Evolutionary conservation across 2,888 invertebrate species (phyloP), one percentile per base, ranked within the genome.

Genomic region (Cephus pygmeus): DNA sequence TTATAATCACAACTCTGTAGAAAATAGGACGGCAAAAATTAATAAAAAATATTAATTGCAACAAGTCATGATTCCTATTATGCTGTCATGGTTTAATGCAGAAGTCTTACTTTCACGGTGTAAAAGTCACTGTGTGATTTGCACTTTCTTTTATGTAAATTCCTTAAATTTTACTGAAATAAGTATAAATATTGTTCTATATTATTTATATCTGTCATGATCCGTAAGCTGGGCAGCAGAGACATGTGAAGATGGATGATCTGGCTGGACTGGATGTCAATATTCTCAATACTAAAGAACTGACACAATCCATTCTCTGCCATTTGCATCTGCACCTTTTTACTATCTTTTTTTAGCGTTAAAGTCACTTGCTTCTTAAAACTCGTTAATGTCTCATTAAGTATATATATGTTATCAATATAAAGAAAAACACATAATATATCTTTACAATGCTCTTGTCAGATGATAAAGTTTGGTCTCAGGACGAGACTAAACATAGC

Each of bases 201-300:
- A 56, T 56, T 71, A 71, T 15, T 9, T 78, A 75, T 31, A 69
- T 69, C 75, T 78, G 77, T 83, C 75, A 69, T 83, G 78, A 82
- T 81, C 84, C 81, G 78, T 77, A 84, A 83, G 79, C 81, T 77
- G 79, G 69, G 82, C 81, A 74, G 81, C 77, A 81, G 79, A 75
- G 80, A 40, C 79, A 75, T 79, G 75, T 77, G 75, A 74, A 82
- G 35, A 78, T 83, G 81, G 79, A 80, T 79, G 75, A 77, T 78
- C 73, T 69, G 81, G 78, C 81, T 85, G 87, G 90, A 91, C 91
- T 92, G 89, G 84, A 90, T 88, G 94, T 94, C 93, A 93, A 93
- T 91, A 94, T 94, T 94, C 94, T 94, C 93, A 93, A 92, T 92
- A 91, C 90, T 93, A 92, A 93, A 94, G 94, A 94, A 94, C 93